A percentile compares a stretch with the other conserved stretches of the same genome.
These are phyloP conservation scores for Sardinella longiceps DNA, from an alignment of 2,797 vertebrate species.

Conservation along the genomic window DNA sequence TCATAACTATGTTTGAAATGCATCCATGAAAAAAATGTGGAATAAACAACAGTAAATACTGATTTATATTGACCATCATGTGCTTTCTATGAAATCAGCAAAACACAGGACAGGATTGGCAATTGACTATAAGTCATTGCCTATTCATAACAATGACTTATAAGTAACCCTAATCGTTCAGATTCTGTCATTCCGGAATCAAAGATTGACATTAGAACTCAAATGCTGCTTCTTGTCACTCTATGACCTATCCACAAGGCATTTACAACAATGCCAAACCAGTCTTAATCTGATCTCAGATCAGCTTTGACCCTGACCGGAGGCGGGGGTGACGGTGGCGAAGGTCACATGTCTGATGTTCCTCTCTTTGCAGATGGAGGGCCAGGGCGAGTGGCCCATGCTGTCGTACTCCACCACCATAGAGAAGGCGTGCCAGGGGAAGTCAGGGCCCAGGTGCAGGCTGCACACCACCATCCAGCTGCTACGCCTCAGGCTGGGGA, in stretches of 20 bases:
- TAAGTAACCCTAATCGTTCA: not conserved
- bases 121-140: not conserved
- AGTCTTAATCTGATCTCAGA: not conserved
- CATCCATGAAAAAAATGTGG: not conserved
- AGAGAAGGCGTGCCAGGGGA: conserved; percentile 88
- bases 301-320: conserved; percentile 52
- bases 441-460: conserved; percentile 82
- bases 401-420: conserved; percentile 87
- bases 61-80: not conserved
- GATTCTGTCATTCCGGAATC: not conserved
- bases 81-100: not conserved
- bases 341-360: conserved; percentile 79
- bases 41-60: not conserved
- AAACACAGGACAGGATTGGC: not conserved
- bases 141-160: not conserved
- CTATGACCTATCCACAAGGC: not conserved
- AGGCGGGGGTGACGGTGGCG: conserved; percentile 70
- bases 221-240: not conserved
- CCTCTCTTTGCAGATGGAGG: conserved; percentile 76
- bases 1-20: not conserved
- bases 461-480: conserved; percentile 79
- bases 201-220: not conserved
- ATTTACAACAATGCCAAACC: not conserved
- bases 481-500: conserved; percentile 67
- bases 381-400: conserved; percentile 81